Conservation (phyloP, 2,888 invertebrate genomes). For the Tanypteryx hageni region DNA sequence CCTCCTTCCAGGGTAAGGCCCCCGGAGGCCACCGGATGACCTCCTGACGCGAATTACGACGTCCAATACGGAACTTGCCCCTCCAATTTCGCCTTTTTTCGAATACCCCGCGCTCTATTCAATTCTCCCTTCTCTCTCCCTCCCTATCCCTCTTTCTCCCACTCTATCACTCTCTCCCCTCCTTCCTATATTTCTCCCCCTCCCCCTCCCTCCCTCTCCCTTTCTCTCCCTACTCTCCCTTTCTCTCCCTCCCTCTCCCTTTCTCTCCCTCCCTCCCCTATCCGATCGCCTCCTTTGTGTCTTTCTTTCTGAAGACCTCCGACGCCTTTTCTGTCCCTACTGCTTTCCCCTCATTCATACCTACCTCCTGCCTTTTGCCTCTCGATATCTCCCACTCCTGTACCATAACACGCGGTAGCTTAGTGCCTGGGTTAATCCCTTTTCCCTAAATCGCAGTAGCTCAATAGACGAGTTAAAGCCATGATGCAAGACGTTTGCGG, state of each 20-base stretch:
- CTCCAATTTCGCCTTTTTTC: background rate
- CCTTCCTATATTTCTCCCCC: too few relatives aligned
- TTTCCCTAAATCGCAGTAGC: too few relatives aligned
- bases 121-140: background rate
- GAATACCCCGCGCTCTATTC: background rate
- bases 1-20: conserved; percentile 2
- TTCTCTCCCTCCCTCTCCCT: background rate
- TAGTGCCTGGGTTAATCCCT: too few relatives aligned
- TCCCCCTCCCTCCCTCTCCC: too few relatives aligned
- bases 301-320: too few relatives aligned
- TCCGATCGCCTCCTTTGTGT: too few relatives aligned
- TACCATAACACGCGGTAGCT: too few relatives aligned
- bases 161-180: too few relatives aligned
- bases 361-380: background rate
- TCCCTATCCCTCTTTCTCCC: background rate
- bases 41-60: conserved; percentile 16
- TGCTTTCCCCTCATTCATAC: background rate
- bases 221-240: background rate
- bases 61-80: background rate
- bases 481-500: too few relatives aligned
- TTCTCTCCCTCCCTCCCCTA: too few relatives aligned
- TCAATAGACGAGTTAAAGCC: too few relatives aligned
- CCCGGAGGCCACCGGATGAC: conserved; percentile 7
- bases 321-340: too few relatives aligned
- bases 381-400: background rate